Evolutionary conservation across 30 jellyfish, hydroid and myxozoan genomes (phyloP).

Genomic region (Clytia hemisphaerica): DNA sequence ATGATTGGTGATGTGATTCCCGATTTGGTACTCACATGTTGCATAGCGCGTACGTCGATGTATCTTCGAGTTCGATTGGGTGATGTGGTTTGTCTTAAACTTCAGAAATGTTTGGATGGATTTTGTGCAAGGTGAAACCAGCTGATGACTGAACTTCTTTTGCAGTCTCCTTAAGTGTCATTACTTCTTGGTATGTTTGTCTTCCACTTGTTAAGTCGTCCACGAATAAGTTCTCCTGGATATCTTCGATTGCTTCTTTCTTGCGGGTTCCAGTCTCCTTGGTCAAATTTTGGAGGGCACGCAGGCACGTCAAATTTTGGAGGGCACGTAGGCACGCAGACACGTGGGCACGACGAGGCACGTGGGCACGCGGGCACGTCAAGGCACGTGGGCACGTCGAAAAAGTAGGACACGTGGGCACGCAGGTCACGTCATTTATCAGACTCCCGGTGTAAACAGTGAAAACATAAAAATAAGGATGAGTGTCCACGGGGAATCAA

Average conservation of each 20-base stretch:
- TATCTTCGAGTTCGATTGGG: not conserved
- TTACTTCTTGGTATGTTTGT: conserved; percentile 14
- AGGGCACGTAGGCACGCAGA: too few relatives aligned
- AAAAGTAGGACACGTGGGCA: too few relatives aligned
- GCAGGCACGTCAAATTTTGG: too few relatives aligned
- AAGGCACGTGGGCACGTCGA: too few relatives aligned
- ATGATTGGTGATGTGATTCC: conserved; percentile 50
- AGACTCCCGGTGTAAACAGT: too few relatives aligned
- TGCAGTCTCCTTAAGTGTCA: conserved; percentile 19
- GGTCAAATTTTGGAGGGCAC: too few relatives aligned
- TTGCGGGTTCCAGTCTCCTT: not conserved
- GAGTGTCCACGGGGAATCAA: too few relatives aligned
- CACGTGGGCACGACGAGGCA: too few relatives aligned
- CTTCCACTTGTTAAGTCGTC: conserved; percentile 62
- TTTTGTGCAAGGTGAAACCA: conserved; percentile 45
- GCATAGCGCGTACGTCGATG: conserved; percentile 40
- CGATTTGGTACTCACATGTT: conserved; percentile 37
- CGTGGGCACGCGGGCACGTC: too few relatives aligned
- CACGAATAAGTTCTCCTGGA: conserved; percentile 37
- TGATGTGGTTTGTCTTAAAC: conserved; percentile 7
- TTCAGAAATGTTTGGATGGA: conserved; percentile 47
- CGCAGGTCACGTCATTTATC: too few relatives aligned
- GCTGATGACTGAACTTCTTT: conserved; percentile 34
- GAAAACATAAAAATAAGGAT: too few relatives aligned
- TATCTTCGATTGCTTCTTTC: conserved; percentile 19